phyloP scores from a whole-genome alignment of 2,797 vertebrate genomes.

The Triplophysa bombifrons region DNA sequence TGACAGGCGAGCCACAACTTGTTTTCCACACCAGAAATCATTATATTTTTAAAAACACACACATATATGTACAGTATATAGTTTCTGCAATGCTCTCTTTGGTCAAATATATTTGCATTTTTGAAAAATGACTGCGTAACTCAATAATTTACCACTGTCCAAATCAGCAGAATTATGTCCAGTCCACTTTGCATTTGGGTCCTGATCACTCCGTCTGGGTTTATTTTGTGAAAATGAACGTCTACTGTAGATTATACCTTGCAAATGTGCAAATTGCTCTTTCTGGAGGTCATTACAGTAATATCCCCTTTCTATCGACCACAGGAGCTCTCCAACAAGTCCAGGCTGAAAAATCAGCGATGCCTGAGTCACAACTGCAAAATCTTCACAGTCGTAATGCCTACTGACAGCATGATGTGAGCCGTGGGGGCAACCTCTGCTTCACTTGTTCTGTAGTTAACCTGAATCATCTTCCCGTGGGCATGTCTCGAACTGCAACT shows the following conservation, averaged over 20 bases:
- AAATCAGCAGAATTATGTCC: neutral
- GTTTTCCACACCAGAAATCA: neutral
- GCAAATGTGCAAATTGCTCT: neutral
- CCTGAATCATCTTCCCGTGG: neutral
- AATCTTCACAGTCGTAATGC: neutral
- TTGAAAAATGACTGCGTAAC: no score
- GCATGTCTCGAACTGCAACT: neutral
- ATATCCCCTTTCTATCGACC: neutral
- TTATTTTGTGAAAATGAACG: neutral
- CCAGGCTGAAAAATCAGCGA: neutral
- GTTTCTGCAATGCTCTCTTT: no score
- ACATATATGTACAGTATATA: no score
- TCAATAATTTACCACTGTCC: neutral
- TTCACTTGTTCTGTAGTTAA: neutral
- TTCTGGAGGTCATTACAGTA: neutral
- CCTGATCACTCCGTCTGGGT: neutral
- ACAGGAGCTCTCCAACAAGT: neutral
- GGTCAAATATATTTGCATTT: no score
- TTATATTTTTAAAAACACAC: neutral
- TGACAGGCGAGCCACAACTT: neutral
- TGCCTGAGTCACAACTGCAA: neutral
- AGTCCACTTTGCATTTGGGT: neutral
- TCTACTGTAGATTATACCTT: neutral
- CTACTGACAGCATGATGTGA: neutral
- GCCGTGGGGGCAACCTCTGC: neutral